Conservation (phyloP, 2,797 vertebrate genomes). For the Acanthopagrus latus region DNA sequence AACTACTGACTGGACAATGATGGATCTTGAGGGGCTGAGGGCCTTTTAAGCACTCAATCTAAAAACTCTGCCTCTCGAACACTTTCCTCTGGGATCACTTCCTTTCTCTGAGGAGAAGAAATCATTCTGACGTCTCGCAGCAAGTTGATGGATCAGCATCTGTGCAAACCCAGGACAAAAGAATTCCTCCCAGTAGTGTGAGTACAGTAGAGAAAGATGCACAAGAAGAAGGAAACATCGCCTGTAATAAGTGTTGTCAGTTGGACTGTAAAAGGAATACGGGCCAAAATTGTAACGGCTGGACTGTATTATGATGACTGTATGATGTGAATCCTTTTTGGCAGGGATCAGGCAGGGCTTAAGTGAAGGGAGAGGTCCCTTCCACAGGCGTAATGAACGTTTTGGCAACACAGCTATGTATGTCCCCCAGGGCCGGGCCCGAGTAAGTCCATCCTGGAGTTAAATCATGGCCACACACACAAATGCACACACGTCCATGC, state of each 20-base stretch:
- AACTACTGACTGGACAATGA: constrained; percentile 49
- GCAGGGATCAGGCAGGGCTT: constrained; percentile 62
- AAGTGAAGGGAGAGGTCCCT: constrained; percentile 73
- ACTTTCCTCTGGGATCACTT: constrained; percentile 47
- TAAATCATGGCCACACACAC: constrained; percentile 49
- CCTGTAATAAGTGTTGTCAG: constrained; percentile 56
- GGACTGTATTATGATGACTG: constrained; percentile 67
- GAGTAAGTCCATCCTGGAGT: constrained; percentile 54
- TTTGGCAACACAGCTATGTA: constrained; percentile 63
- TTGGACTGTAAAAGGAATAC: constrained; percentile 62
- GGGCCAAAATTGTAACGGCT: constrained; percentile 61
- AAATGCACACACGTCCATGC: constrained; percentile 12
- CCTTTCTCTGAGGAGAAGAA: constrained; percentile 26
- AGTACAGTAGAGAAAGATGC: constrained; percentile 38
- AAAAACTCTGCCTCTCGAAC: constrained; percentile 43
- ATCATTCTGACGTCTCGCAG: constrained; percentile 30
- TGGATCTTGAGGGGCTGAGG: constrained; percentile 52
- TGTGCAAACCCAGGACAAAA: constrained; percentile 17
- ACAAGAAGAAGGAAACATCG: constrained; percentile 25
- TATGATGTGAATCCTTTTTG: constrained; percentile 53
- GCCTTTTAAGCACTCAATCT: constrained; percentile 60
- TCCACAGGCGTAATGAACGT: constrained; percentile 73
- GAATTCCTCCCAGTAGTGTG: constrained; percentile 5
- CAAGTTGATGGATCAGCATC: constrained; percentile 37
- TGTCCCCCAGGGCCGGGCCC: constrained; percentile 39